Percentiles rank a stretch among this genome's conserved stretches.
Conservation (phyloP, 2,113 vertebrate species). For the Syngnathus typhle region DNA sequence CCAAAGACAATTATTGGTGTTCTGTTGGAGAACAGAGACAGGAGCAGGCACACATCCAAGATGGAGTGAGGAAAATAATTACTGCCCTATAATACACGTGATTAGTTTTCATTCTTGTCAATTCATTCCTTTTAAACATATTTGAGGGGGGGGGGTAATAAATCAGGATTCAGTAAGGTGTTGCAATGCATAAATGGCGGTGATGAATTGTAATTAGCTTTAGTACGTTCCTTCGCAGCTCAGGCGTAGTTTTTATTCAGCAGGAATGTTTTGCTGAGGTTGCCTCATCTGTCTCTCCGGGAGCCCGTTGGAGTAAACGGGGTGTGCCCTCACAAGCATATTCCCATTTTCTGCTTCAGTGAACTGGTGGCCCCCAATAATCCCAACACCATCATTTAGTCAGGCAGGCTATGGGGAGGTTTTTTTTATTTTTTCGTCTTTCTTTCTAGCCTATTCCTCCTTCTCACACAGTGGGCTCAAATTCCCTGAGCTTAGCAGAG, state of each 20-base stretch:
- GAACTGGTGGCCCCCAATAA: constrained; percentile 71
- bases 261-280: constrained; percentile 54
- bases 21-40: neutral
- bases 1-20: constrained; percentile 8
- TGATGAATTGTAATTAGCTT: constrained; percentile 61
- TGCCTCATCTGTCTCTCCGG: constrained; percentile 41
- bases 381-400: constrained; percentile 74
- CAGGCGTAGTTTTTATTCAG: neutral
- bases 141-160: neutral
- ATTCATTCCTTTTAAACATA: constrained; percentile 13
- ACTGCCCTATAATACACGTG: constrained; percentile 37
- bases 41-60: constrained; percentile 10
- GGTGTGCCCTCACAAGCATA: constrained; percentile 58
- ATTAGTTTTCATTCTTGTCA: constrained; percentile 39
- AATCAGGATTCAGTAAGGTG: constrained; percentile 41
- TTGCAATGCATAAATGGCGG: constrained; percentile 32
- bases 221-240: constrained; percentile 43
- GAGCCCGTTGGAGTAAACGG: constrained; percentile 57
- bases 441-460: constrained; percentile 44
- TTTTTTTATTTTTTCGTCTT: constrained; percentile 22
- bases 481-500: constrained; percentile 48
- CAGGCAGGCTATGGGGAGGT: constrained; percentile 50
- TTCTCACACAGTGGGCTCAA: constrained; percentile 47
- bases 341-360: constrained; percentile 74
- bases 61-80: constrained; percentile 35